These are phyloP conservation scores for Eumerus sabulonum DNA, from an alignment of 2,888 invertebrate species.

Conservation along the genomic window DNA sequence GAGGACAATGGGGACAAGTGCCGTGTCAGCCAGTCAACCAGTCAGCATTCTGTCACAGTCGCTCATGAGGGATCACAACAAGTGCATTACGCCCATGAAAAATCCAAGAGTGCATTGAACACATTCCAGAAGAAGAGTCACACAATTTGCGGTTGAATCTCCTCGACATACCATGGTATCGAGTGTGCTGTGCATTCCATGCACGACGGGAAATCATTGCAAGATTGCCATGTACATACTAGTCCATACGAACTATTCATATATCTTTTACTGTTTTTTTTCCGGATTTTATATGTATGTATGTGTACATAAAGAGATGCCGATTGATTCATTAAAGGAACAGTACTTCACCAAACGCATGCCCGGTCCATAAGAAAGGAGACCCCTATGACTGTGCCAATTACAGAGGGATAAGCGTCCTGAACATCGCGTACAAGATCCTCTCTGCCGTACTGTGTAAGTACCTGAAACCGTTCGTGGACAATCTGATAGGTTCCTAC, in stretches of 20 bases:
- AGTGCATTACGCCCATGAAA: slow-evolving; percentile 29
- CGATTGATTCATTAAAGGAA: slow-evolving; percentile 48
- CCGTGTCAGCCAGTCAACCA: slow-evolving; percentile 11
- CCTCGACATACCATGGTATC: slow-evolving; percentile 7
- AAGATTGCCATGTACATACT: neutral
- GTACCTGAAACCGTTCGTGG: too few species aligned
- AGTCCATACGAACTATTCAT: too few species aligned
- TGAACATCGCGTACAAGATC: too few species aligned
- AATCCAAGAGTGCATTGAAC: slow-evolving; percentile 55
- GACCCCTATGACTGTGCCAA: too few species aligned
- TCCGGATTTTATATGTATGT: too few species aligned
- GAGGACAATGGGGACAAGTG: slow-evolving; percentile 57
- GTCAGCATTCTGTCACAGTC: slow-evolving; percentile 37
- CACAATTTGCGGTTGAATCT: slow-evolving; percentile 22
- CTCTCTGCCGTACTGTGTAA: too few species aligned
- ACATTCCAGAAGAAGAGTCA: slow-evolving; percentile 30
- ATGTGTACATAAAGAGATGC: slow-evolving; percentile 14
- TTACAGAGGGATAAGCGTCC: too few species aligned
- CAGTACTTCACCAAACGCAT: slow-evolving; percentile 16
- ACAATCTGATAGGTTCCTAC: too few species aligned
- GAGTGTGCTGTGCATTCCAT: slow-evolving; percentile 8
- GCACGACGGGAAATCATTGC: slow-evolving; percentile 12
- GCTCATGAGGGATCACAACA: slow-evolving; percentile 36
- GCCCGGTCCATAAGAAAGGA: too few species aligned
- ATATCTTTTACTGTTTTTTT: neutral